Evolutionary conservation across 2,888 invertebrate species (phyloP), one percentile per base, ranked within the genome.

Genomic region (Nomada goodeniana): DNA sequence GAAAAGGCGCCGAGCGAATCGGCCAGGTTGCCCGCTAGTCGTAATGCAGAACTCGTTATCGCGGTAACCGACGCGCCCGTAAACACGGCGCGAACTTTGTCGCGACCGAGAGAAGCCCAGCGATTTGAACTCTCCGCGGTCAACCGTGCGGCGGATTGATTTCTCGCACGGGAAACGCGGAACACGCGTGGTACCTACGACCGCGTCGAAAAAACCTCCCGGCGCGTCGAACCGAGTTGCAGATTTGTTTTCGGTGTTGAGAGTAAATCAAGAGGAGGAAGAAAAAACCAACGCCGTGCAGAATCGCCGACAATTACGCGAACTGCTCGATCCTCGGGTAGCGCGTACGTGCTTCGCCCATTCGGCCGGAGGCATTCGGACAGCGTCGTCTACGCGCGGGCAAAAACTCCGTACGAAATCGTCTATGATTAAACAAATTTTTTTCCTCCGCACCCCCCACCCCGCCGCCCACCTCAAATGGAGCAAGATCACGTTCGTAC

Each of bases 391-490:
- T n/a, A 1, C 26, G 18, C 18, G 20, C 5, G 5, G 10, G 3
- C 5, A 64, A 71, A 50, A 71, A 44, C 0, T 20, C 36, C 72
- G 72, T 64, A 42, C 47, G 42, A 36, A 71, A 72, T 76, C 57
- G 55, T 13, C 55, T 50, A 18, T 64, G 63, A 79, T 79, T 53
- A 65, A 67, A 55, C 65, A 29, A 44, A 60, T 29, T 68, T 47
- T 65, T 74, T 23, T 42, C 44, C 13, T 23, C 23, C 23, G 23
- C 23, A 26, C 26, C 1, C 26, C 2, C 26, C 26, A 2, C 1
- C 26, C 26, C 26, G 26, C 11, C 26, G 23, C n/a, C n/a, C 18
- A 0, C n/a, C 11, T 53, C 57, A 26, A 57, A 13, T 23, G 23
- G 57, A 20, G 20, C 10, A 13, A 57, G 57, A 26, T 23, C 20